phyloP scores from a whole-genome alignment of 23 tunicate species.

The Halocynthia roretzi region DNA sequence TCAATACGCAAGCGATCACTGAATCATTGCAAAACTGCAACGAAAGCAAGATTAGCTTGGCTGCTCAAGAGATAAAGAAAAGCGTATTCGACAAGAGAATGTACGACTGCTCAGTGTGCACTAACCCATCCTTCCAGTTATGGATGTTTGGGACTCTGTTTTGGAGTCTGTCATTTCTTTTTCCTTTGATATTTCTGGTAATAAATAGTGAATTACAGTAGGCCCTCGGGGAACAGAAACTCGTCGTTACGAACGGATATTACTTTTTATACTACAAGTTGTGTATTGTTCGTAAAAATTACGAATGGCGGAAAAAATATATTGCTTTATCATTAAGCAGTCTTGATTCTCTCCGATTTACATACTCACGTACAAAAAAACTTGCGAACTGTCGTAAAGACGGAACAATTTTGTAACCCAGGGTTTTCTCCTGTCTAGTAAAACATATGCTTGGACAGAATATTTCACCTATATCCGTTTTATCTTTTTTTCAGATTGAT shows the following conservation, averaged over 20 bases:
- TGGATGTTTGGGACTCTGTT: slow-evolving; percentile 82
- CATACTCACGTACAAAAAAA: background rate
- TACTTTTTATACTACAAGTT: too few species aligned
- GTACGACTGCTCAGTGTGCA: slow-evolving; percentile 57
- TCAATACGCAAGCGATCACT: slow-evolving; percentile 40
- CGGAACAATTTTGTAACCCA: too few species aligned
- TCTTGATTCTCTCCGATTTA: background rate
- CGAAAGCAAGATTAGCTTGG: slow-evolving; percentile 69
- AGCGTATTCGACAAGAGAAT: slow-evolving; percentile 61
- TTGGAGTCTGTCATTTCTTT: slow-evolving; percentile 68
- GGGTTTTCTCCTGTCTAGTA: too few species aligned
- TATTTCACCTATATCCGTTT: too few species aligned
- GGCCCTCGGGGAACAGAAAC: too few species aligned
- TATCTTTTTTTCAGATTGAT: slow-evolving; percentile 37
- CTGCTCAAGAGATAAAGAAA: slow-evolving; percentile 79
- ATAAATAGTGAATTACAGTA: background rate
- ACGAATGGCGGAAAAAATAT: background rate
- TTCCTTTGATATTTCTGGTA: slow-evolving; percentile 80
- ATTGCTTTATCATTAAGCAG: background rate
- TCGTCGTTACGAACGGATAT: too few species aligned
- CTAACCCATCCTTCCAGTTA: slow-evolving; percentile 31
- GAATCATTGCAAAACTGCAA: slow-evolving; percentile 50
- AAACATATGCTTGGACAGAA: too few species aligned
- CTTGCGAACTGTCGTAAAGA: too few species aligned
- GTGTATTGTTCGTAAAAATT: too few species aligned